Base-by-base conservation (phyloP, 1,140 invertebrate genomes). In the Bathynomus jamesi region DNA sequence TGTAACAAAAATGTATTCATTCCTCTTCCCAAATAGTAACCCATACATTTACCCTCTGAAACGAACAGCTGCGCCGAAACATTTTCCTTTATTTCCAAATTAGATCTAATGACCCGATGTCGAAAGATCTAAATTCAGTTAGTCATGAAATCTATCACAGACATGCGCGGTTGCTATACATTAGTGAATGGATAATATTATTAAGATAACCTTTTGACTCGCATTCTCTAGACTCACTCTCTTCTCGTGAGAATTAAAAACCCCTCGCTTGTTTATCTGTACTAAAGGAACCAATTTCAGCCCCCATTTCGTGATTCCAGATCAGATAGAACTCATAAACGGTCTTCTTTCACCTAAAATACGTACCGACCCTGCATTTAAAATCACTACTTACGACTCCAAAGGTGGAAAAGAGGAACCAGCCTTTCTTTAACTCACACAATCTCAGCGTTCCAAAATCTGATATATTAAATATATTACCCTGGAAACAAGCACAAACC, bases 151-250 rank as follows among this genome's bases (percentile, higher is more conserved):
- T 53, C 40, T 3, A 53, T 21, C 40, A 53, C 21, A 53, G 21
- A 53, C 40, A 53, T 53, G 21, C 13, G 2, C 13, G 40, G 40
- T 53, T 53, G 40, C 40, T 53, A 53, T 53, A 53, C 21, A 17
- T 53, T 53, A 53, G 40, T 53, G 40, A 53, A 53, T 53, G 40
- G 40, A 53, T 53, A 53, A 53, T 53, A 21, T 53, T 53, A 53
- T 53, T 53, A n/a, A 53, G 40, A 53, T 53, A 53, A 53, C 40
- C 40, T 53, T n/a, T 21, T 53, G 40, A 53, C 40, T 17, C 40
- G 40, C 40, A 53, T n/a, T n/a, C 40, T 53, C 40, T 11, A 53
- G 40, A 53, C 40, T 53, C 40, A 53, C 13, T 17, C 40, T 21
- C 40, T 17, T 5, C 40, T 53, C 40, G 40, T 53, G 40, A 53